phyloP scores from a whole-genome alignment of 2,888 invertebrate genomes.

The Drosophila anomalata region DNA sequence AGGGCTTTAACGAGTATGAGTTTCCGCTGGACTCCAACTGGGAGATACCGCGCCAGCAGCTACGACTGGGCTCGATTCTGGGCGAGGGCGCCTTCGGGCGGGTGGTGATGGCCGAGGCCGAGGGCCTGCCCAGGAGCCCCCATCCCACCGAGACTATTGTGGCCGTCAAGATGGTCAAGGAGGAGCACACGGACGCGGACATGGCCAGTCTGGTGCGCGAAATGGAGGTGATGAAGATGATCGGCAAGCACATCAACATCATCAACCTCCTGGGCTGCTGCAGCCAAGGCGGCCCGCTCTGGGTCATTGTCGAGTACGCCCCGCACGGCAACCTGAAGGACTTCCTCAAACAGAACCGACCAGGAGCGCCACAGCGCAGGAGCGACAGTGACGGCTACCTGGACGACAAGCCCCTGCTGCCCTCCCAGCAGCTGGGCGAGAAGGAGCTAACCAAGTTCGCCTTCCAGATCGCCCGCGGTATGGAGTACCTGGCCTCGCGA shows the following conservation, averaged over 20 bases:
- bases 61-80: conserved; percentile 91
- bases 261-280: conserved; percentile 98
- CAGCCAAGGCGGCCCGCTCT: conserved; percentile 95
- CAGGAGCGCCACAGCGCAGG: conserved; percentile 62
- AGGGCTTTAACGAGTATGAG: conserved; percentile 95
- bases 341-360: conserved; percentile 92
- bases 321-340: conserved; percentile 97
- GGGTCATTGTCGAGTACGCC: conserved; percentile 95
- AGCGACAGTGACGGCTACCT: conserved; percentile 75
- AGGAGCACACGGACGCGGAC: conserved; percentile 98
- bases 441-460: conserved; percentile 98
- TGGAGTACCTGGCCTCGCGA: conserved; percentile 98
- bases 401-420: conserved; percentile 57
- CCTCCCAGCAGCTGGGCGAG: conserved; percentile 87
- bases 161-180: conserved; percentile 99
- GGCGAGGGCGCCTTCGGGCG: conserved; percentile 99
- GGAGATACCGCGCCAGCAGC: conserved; percentile 94
- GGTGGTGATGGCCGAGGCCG: conserved; percentile 95
- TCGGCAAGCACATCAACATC: conserved; percentile 98
- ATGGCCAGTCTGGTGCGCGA: conserved; percentile 98
- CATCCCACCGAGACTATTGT: conserved; percentile 87
- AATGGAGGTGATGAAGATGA: conserved; percentile 99
- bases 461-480: conserved; percentile 98
- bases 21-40: conserved; percentile 97
- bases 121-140: conserved; percentile 78